Percentiles rank a stretch among this genome's conserved stretches.
Evolutionary conservation across 2,113 vertebrate genomes (phyloP).

Genomic region (Rhadina sibilatrix): DNA sequence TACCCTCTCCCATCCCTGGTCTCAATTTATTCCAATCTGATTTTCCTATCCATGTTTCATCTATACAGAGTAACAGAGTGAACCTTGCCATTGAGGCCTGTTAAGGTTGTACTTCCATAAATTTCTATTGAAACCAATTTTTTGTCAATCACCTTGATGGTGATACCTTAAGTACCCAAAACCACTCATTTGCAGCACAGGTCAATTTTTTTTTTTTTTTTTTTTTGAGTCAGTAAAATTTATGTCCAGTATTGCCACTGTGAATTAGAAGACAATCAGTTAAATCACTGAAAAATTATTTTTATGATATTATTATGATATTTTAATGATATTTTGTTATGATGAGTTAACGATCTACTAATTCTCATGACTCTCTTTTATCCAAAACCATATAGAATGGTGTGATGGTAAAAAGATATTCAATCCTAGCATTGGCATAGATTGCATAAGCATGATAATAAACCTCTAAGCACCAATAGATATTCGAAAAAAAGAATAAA

Average conservation of each 20-base stretch:
- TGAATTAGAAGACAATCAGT: not conserved
- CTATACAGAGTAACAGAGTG: not conserved
- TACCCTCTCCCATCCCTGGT: not conserved
- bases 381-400: not conserved
- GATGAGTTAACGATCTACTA: not conserved
- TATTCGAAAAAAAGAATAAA: not conserved
- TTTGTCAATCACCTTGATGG: not conserved
- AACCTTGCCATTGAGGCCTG: not conserved
- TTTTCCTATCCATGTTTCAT: not conserved
- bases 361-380: not conserved
- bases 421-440: not conserved
- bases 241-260: not conserved
- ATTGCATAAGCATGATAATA: not conserved
- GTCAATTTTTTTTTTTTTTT: not conserved
- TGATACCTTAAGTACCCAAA: not conserved
- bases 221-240: not conserved
- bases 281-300: not conserved
- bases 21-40: not conserved
- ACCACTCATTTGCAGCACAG: not conserved
- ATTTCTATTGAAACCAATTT: not conserved
- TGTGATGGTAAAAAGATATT: not conserved
- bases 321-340: not conserved
- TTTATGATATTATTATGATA: no score
- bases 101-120: not conserved
- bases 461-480: not conserved